phyloP scores from a whole-genome alignment of 2,113 vertebrate species.

The Psammodynastes pulverulentus region DNA sequence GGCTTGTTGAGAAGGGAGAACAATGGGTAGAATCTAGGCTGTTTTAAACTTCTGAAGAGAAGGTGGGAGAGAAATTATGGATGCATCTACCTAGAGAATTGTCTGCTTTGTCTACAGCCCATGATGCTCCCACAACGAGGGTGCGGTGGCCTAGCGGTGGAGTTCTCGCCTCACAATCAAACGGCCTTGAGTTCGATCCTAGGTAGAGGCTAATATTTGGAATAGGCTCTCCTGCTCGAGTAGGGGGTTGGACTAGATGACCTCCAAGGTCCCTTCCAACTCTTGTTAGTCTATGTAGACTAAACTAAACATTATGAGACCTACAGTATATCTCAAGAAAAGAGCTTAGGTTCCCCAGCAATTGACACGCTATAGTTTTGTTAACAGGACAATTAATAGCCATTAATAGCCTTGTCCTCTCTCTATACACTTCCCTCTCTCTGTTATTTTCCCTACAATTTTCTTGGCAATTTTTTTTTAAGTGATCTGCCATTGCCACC shows the following conservation, averaged over 20 bases:
- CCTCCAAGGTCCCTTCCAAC: too few species aligned
- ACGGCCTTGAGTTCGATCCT: too few species aligned
- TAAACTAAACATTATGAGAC: neutral
- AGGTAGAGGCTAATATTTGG: too few species aligned
- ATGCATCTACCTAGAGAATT: neutral
- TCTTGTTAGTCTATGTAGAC: too few species aligned
- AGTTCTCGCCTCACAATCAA: too few species aligned
- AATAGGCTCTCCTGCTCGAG: too few species aligned
- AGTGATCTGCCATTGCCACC: neutral
- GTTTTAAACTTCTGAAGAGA: neutral
- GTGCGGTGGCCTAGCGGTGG: too few species aligned
- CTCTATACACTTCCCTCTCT: neutral
- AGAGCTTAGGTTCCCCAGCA: neutral
- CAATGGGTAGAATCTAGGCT: neutral
- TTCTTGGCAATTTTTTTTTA: neutral
- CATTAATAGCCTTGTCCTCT: neutral
- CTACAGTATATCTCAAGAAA: neutral
- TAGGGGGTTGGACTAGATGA: too few species aligned
- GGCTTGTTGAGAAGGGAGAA: neutral
- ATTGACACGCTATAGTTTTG: neutral
- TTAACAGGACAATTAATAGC: neutral
- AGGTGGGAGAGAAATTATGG: neutral
- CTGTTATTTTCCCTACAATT: neutral
- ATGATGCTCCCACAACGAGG: neutral
- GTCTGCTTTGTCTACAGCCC: neutral